Percentiles rank a stretch among this genome's conserved stretches.
These are phyloP conservation scores for Polietes domitor DNA, from an alignment of 2,888 invertebrate genomes.

Conservation along the genomic window DNA sequence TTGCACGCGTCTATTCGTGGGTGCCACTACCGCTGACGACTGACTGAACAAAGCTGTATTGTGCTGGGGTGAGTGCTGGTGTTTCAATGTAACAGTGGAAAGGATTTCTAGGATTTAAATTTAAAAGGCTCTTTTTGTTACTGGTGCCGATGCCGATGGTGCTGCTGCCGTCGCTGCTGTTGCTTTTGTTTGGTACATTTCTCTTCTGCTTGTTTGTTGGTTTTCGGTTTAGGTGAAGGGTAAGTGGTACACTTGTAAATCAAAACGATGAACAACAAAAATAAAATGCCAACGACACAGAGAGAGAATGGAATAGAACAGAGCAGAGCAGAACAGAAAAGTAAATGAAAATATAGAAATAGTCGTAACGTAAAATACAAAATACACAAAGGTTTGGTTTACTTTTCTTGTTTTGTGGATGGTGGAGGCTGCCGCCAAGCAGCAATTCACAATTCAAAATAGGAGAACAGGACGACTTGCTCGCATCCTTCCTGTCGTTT, in stretches of 20 bases:
- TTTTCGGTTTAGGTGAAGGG: constrained; percentile 48
- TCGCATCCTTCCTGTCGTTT: too few species aligned
- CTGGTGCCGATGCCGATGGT: too few species aligned
- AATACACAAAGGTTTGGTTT: not conserved
- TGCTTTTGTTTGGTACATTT: not conserved
- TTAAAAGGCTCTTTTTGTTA: constrained; percentile 13
- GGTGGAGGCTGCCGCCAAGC: too few species aligned
- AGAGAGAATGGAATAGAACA: not conserved
- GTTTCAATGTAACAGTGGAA: not conserved
- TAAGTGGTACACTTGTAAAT: constrained; percentile 48
- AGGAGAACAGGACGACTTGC: not conserved
- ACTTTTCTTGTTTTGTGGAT: not conserved
- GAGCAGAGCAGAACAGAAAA: not conserved
- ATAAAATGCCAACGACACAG: not conserved
- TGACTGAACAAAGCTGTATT: not conserved
- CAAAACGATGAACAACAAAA: constrained; percentile 18
- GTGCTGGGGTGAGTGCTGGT: not conserved
- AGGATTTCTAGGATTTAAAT: constrained; percentile 39
- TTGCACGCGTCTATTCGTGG: not conserved
- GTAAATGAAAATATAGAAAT: not conserved
- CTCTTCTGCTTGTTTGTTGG: not conserved
- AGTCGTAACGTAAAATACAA: constrained; percentile 6
- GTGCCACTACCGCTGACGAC: constrained; percentile 28
- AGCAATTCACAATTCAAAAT: not conserved
- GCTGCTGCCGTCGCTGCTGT: not conserved